Conservation (phyloP, 2,113 vertebrate genomes). For the Aptenodytes patagonicus region DNA sequence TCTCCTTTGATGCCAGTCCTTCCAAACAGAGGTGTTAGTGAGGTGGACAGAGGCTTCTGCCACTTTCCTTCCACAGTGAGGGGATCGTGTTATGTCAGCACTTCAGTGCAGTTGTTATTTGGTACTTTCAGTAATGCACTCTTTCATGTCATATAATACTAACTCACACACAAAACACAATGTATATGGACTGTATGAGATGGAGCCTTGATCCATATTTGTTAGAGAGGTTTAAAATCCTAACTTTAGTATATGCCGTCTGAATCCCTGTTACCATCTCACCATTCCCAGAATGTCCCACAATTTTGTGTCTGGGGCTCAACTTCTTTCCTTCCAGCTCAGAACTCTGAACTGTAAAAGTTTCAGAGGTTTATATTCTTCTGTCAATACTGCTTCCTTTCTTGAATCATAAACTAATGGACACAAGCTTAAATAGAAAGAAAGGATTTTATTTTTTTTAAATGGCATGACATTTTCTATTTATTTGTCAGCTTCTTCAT, state of each 20-base stretch:
- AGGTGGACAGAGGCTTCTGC: not conserved
- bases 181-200: not conserved
- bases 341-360: not conserved
- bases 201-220: not conserved
- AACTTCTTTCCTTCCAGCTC: not conserved
- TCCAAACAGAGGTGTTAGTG: not conserved
- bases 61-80: not conserved
- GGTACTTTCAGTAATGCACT: not conserved
- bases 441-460: not conserved
- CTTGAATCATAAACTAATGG: not conserved
- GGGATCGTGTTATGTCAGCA: fast-evolving
- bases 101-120: not conserved
- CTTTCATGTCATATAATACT: not conserved
- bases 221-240: not conserved
- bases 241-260: not conserved
- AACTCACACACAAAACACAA: not conserved
- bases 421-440: not conserved
- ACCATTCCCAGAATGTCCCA: not conserved
- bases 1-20: not conserved
- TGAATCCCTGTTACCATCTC: not conserved
- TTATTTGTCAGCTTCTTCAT: not conserved
- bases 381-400: not conserved
- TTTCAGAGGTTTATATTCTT: not conserved
- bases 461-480: not conserved
- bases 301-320: not conserved